These are phyloP conservation scores for Hemaris fuciformis DNA, from an alignment of 2,888 invertebrate species.

Conservation along the genomic window DNA sequence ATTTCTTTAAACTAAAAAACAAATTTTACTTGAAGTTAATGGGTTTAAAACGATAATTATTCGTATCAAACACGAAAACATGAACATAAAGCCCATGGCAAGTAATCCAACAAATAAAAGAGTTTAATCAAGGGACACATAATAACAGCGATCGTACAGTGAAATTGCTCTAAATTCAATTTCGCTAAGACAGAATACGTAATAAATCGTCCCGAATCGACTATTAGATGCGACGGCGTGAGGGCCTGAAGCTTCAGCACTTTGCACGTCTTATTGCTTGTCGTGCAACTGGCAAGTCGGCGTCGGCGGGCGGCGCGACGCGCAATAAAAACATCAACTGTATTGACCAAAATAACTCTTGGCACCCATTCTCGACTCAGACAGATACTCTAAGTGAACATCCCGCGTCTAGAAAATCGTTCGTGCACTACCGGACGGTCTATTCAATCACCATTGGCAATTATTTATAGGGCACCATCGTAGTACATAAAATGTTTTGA, in stretches of 20 bases:
- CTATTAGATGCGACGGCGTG: conserved; percentile 71
- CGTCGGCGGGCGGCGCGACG: conserved; percentile 64
- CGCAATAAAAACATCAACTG: conserved; percentile 80
- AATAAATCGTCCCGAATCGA: conserved; percentile 75
- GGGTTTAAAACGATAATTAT: too few species aligned
- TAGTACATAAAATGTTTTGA: background rate
- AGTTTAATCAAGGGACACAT: conserved; percentile 63
- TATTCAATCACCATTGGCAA: background rate
- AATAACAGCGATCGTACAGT: conserved; percentile 52
- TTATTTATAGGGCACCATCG: conserved; percentile 6
- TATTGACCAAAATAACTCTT: conserved; percentile 81
- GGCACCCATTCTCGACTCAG: conserved; percentile 69
- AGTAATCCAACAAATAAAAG: conserved; percentile 36
- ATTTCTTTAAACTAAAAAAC: too few species aligned
- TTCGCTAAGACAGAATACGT: conserved; percentile 70
- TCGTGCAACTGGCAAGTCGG: conserved; percentile 49
- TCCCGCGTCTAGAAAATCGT: conserved; percentile 10
- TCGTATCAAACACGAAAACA: background rate
- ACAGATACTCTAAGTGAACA: conserved; percentile 67
- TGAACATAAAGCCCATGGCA: background rate
- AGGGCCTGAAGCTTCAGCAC: conserved; percentile 66
- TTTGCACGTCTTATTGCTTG: conserved; percentile 63
- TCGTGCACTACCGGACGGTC: conserved; percentile 9
- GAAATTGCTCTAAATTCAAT: conserved; percentile 68
- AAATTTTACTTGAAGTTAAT: too few species aligned